phyloP scores from a whole-genome alignment of 2,113 vertebrate genomes.

The Hyaena hyaena region DNA sequence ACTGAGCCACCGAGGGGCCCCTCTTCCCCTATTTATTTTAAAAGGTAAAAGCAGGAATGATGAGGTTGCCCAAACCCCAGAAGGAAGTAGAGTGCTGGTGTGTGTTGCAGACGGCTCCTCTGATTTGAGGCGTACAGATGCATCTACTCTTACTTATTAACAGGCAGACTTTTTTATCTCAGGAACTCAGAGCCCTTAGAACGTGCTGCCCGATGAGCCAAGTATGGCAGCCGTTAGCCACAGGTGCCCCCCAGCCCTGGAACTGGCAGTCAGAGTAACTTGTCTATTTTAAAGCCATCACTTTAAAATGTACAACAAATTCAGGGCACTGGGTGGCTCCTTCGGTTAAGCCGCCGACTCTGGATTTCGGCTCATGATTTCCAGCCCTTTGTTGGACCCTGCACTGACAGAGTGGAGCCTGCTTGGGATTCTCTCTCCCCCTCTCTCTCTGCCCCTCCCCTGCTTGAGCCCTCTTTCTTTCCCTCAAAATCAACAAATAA shows the following conservation, averaged over 20 bases:
- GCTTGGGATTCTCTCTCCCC: not conserved
- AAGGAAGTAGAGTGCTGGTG: not conserved
- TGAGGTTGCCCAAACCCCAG: not conserved
- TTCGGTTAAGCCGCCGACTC: not conserved
- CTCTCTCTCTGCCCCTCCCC: not conserved
- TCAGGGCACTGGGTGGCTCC: not conserved
- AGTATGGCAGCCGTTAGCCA: not conserved
- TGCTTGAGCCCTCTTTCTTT: not conserved
- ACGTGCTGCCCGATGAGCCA: fast-evolving
- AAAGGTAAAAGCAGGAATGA: not conserved
- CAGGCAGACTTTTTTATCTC: not conserved
- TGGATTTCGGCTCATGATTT: not conserved
- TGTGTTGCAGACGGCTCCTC: not conserved
- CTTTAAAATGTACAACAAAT: not conserved
- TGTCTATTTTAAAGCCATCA: not conserved
- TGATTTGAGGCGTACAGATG: not conserved
- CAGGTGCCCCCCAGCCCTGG: not conserved
- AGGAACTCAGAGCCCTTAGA: not conserved
- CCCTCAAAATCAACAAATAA: not conserved
- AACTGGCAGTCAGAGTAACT: not conserved
- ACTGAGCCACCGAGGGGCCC: too few species aligned
- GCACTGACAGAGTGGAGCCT: not conserved
- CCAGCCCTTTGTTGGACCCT: not conserved
- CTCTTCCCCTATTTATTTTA: not conserved
- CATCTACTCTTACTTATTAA: not conserved